These are phyloP conservation scores for Steromphala cineraria DNA, from an alignment of 2,888 invertebrate genomes.

Conservation along the genomic window DNA sequence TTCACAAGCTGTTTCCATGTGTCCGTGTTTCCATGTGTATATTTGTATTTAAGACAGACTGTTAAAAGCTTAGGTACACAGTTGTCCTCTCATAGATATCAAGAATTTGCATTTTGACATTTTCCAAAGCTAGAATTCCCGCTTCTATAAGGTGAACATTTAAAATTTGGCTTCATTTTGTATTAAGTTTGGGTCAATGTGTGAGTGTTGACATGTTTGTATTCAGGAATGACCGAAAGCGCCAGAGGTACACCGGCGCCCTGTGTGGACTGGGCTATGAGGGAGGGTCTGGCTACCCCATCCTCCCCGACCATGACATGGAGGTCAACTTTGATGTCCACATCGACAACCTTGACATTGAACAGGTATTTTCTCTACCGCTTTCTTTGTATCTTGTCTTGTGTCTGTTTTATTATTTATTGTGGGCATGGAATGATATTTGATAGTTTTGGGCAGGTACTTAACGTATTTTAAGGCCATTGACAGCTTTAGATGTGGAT, in stretches of 20 bases:
- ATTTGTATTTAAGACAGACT: slow-evolving; percentile 78
- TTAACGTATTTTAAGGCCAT: no score
- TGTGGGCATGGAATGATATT: no score
- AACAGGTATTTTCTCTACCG: slow-evolving; percentile 49
- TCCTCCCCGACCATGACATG: slow-evolving; percentile 90
- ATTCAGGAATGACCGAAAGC: slow-evolving; percentile 78
- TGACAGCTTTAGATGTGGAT: no score
- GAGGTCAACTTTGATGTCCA: slow-evolving; percentile 83
- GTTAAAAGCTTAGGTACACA: slow-evolving; percentile 81
- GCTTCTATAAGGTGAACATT: no score
- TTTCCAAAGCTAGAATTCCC: no score
- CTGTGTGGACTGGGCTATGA: slow-evolving; percentile 90
- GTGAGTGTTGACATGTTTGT: not conserved
- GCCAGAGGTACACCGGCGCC: slow-evolving; percentile 84
- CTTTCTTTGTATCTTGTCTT: no score
- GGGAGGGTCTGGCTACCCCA: slow-evolving; percentile 78
- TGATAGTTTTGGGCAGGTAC: no score
- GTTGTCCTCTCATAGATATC: no score
- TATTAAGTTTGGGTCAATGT: no score
- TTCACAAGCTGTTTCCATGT: not conserved
- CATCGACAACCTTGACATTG: slow-evolving; percentile 69
- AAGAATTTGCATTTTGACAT: no score
- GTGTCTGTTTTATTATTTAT: no score
- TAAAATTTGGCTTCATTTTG: no score
- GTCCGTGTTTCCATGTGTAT: not conserved